Conservation (phyloP, 1,140 invertebrate genomes). For the Ladona fulva region DNA sequence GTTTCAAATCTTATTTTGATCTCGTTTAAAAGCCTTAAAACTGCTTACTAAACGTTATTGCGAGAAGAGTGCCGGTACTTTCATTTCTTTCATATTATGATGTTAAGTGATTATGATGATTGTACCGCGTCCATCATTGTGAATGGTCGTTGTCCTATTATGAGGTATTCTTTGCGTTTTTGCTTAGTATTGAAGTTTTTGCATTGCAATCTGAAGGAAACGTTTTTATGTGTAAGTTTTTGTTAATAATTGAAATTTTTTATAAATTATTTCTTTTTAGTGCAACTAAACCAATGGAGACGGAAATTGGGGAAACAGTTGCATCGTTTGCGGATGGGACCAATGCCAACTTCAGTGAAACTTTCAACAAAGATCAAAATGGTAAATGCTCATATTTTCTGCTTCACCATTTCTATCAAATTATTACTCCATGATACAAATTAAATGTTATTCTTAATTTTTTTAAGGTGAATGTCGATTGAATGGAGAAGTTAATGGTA, state of each 20-base stretch:
- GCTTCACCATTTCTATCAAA: not conserved
- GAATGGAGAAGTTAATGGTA: not conserved
- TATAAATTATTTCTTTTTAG: not conserved
- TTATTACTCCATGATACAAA: not conserved
- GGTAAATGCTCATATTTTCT: not conserved
- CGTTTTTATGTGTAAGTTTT: too few species aligned
- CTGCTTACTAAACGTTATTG: too few species aligned
- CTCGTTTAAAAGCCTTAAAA: too few species aligned
- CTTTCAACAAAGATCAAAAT: not conserved
- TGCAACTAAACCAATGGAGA: conserved; percentile 5
- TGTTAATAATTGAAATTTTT: not conserved
- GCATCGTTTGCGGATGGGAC: not conserved
- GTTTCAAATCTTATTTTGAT: too few species aligned
- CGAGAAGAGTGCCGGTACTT: not conserved
- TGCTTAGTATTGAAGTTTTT: not conserved
- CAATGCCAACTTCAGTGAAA: not conserved
- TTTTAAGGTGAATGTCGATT: not conserved
- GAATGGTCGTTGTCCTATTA: not conserved
- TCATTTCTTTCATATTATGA: not conserved
- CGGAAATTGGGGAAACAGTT: not conserved
- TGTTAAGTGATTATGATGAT: not conserved
- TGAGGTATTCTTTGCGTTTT: not conserved
- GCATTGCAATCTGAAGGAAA: too few species aligned
- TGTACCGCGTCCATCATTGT: not conserved
- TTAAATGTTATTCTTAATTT: not conserved